Base-by-base conservation (phyloP, 1,140 invertebrate genomes). In the Drosophila pachea region DNA sequence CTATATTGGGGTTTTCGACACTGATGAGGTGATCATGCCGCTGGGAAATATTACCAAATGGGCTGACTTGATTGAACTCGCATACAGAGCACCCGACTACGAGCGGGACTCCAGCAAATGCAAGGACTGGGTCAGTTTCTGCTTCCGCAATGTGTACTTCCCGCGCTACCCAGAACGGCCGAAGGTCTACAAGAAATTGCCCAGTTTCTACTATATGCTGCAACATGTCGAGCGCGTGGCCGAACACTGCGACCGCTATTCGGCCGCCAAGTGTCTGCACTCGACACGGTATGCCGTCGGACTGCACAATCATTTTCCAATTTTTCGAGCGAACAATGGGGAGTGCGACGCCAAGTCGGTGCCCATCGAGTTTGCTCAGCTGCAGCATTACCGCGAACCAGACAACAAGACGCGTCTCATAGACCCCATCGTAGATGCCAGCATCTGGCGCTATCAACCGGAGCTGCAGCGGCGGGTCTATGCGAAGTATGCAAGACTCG, bases 21-120 rank as follows among this genome's bases (percentile, higher is more conserved):
- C 93, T 7, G 95, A 96, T 76, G 95, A 96, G 86, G 91, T 96
- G n/a, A 95, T 96, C 52, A 94, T 96, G 93, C 86, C 86, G 0
- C 36, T 88, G 47, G 76, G 78, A 33, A 84, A 88, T 9, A n/a
- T 50, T 8, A 86, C 95, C 94, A 5, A 88, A 93, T 54, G 90
- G 86, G 9, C 54, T 7, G 65, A 83, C 4, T 45, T 88, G 4
- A 66, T 88, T 6, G 22, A 81, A 3, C n/a, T 76, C 7, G 68
- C 74, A 0, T 38, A 50, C 0, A n/a, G 22, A 3, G 76, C 65
- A 1, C 76, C 81, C 32, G 81, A 86, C 40, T 76, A 69, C 5
- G 38, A 33, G 6, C 8, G 50, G 0, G 74, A 68, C 2, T 7
- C 60, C 0, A n/a, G 14, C 0, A 33, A 62, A 0, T 84, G 81